phyloP scores from a whole-genome alignment of 2,113 vertebrate genomes.

The Phasianus colchicus region DNA sequence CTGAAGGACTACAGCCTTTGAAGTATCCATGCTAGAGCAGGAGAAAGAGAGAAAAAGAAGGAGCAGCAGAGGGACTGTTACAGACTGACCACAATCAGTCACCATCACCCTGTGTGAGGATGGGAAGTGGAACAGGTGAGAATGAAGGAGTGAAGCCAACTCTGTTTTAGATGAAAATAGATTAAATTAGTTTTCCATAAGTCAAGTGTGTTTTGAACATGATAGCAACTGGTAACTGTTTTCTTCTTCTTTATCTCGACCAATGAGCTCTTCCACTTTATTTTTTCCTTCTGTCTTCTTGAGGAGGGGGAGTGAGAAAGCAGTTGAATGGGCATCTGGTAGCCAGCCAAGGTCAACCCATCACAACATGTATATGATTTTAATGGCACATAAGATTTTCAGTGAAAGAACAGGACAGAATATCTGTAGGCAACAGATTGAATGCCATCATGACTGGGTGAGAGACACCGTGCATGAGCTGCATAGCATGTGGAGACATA shows the following conservation, averaged over 20 bases:
- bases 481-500: not conserved
- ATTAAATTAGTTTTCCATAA: not conserved
- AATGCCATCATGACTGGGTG: not conserved
- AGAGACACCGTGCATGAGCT: not conserved
- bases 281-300: not conserved
- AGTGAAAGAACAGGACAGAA: not conserved
- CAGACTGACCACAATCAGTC: too few relatives aligned
- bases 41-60: not conserved
- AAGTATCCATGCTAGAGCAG: rapidly evolving
- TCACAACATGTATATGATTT: not conserved
- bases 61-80: not conserved
- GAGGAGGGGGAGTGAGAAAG: not conserved
- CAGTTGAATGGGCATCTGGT: not conserved
- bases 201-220: not conserved
- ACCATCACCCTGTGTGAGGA: rapidly evolving
- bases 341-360: not conserved
- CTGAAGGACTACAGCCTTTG: not conserved
- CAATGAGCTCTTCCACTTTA: not conserved
- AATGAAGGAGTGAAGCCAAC: not conserved
- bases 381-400: not conserved
- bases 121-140: rapidly evolving
- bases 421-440: not conserved
- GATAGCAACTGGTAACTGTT: not conserved
- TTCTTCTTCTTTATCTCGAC: not conserved
- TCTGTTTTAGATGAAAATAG: not conserved